A percentile compares a stretch with the other conserved stretches of the same genome.
Evolutionary conservation across 1,140 invertebrate species (phyloP).

Genomic region (Plectrocnemia conspersa): DNA sequence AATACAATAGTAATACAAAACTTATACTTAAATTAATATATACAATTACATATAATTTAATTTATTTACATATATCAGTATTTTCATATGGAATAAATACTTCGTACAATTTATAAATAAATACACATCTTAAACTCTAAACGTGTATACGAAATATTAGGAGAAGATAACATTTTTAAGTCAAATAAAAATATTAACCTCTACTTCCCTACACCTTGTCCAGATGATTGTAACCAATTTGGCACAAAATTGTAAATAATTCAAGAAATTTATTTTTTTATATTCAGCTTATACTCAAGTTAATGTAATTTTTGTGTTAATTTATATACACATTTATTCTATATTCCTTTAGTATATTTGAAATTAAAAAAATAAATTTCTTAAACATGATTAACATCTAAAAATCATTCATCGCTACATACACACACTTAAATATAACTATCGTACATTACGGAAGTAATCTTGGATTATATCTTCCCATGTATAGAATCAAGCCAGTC

Average conservation of each 20-base stretch:
- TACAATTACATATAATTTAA: too few relatives aligned
- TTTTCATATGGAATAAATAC: too few relatives aligned
- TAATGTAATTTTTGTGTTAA: slow-evolving; percentile 22
- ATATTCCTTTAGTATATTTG: background rate
- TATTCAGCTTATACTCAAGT: too few relatives aligned
- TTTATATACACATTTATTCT: slow-evolving; percentile 15
- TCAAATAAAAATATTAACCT: slow-evolving; percentile 9
- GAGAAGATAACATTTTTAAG: too few relatives aligned
- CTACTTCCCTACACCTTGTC: slow-evolving; percentile 15
- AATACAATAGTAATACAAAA: too few relatives aligned
- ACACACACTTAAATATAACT: background rate
- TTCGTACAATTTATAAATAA: too few relatives aligned
- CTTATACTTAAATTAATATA: too few relatives aligned
- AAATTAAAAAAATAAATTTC: slow-evolving; percentile 35
- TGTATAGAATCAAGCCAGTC: slow-evolving; percentile 77
- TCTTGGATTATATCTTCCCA: slow-evolving; percentile 79
- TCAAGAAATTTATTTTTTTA: slow-evolving; percentile 35
- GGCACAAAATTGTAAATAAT: slow-evolving; percentile 5
- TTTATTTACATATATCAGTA: too few relatives aligned
- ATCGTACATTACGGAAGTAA: slow-evolving; percentile 56
- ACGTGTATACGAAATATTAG: too few relatives aligned
- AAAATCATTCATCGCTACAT: background rate
- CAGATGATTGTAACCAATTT: slow-evolving; percentile 15
- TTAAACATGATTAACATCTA: slow-evolving; percentile 15
- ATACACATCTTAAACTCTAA: too few relatives aligned